Percentiles rank a stretch among this genome's conserved stretches.
Evolutionary conservation across 2,797 vertebrate species (phyloP).

Genomic region (Gallinago nigripennis): DNA sequence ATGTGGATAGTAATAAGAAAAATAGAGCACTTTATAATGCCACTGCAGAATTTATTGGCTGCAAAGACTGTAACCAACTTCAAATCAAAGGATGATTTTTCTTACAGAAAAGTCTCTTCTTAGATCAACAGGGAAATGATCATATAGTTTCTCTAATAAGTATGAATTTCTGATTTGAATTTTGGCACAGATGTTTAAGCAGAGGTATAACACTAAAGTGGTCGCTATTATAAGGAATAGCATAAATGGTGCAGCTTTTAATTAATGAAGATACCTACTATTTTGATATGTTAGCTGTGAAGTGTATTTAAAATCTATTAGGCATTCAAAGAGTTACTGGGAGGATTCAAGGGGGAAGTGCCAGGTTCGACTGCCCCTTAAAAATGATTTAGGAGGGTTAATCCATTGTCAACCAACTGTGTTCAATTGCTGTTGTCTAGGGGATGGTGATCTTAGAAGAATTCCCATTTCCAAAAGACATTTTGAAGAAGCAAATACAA

Average conservation of each 20-base stretch:
- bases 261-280: not conserved
- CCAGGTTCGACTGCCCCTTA: constrained; percentile 23
- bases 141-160: not conserved
- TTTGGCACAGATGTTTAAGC: constrained; percentile 12
- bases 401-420: constrained; percentile 63
- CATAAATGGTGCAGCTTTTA: not conserved
- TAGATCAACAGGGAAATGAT: not conserved
- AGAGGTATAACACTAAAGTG: not conserved
- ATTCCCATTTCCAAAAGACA: constrained; percentile 82
- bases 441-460: constrained; percentile 87
- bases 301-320: not conserved
- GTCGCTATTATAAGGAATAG: not conserved
- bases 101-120: not conserved
- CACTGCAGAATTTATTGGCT: not conserved
- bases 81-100: not conserved
- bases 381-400: constrained; percentile 43
- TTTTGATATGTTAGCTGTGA: not conserved
- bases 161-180: constrained; percentile 26
- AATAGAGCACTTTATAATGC: not conserved
- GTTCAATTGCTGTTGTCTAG: constrained; percentile 80
- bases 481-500: constrained; percentile 83
- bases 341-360: not conserved
- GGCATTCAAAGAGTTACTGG: not conserved
- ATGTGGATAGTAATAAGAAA: not conserved
- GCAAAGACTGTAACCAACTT: not conserved